These are phyloP conservation scores for Lutra lutra DNA, from an alignment of 2,797 vertebrate species.

Conservation along the genomic window DNA sequence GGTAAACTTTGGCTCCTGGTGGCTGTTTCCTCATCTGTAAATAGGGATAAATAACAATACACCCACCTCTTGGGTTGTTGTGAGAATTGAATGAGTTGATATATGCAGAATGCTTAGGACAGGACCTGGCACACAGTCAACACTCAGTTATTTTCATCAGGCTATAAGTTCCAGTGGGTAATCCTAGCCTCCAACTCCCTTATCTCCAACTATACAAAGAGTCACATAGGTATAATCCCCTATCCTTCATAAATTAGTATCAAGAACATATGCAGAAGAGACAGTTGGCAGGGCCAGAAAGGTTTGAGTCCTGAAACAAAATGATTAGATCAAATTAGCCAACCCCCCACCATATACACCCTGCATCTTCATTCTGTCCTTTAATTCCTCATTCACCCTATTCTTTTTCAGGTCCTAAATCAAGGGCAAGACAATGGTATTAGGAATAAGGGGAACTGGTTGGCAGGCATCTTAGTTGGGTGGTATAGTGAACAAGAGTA, in stretches of 20 bases:
- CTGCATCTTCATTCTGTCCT: neutral
- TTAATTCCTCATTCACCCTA: neutral
- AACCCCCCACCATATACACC: too few species aligned
- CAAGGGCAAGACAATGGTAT: neutral
- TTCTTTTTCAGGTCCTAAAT: conserved; percentile 17
- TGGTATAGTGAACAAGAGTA: neutral
- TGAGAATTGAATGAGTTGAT: neutral
- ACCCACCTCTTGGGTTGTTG: neutral
- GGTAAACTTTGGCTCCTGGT: neutral
- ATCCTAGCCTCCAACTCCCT: neutral
- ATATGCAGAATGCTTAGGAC: neutral
- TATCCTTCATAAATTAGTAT: neutral
- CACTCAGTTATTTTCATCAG: neutral
- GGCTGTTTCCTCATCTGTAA: conserved; percentile 32
- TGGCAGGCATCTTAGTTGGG: neutral
- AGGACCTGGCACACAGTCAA: neutral
- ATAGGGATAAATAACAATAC: neutral
- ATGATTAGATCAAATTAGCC: neutral
- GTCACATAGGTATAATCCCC: neutral
- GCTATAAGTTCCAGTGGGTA: neutral
- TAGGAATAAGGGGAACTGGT: neutral
- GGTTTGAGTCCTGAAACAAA: conserved; percentile 26
- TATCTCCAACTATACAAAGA: neutral
- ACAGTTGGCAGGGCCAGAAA: neutral
- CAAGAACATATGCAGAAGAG: neutral